A percentile compares a stretch with the other conserved stretches of the same genome.
Conservation (phyloP, 2,113 vertebrate genomes). For the Neodon shergylaensis region DNA sequence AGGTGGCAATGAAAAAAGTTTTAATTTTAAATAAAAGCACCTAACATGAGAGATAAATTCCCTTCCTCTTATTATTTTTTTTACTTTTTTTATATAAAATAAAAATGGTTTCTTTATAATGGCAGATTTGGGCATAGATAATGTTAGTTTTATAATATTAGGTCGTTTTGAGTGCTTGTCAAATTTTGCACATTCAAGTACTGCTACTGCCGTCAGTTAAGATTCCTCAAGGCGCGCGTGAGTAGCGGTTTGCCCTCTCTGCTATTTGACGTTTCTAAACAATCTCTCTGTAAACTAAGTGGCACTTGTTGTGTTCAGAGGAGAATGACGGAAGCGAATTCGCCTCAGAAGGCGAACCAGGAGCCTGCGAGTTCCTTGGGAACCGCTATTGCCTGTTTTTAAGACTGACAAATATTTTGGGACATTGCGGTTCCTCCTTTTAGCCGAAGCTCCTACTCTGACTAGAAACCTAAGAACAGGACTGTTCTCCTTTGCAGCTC, state of each 20-base stretch:
- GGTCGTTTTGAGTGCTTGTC: neutral
- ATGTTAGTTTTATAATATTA: neutral
- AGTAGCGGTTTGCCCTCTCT: neutral
- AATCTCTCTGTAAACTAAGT: neutral
- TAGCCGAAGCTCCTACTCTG: neutral
- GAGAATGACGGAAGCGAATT: neutral
- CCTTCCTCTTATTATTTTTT: neutral
- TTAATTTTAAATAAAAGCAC: neutral
- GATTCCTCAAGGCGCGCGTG: neutral
- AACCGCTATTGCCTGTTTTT: neutral
- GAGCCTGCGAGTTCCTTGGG: neutral
- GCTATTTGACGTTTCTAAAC: neutral
- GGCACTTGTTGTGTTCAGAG: neutral
- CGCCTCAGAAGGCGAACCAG: neutral
- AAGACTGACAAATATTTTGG: neutral
- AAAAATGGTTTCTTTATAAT: neutral
- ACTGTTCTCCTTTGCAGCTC: neutral
- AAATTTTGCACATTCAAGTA: neutral
- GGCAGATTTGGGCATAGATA: neutral
- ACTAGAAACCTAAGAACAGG: rapidly evolving
- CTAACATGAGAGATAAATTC: neutral
- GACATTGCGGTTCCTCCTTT: neutral
- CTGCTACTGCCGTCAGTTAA: neutral
- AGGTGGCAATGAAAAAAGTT: neutral
- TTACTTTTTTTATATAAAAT: neutral